Conservation (phyloP, 1,140 invertebrate genomes). For the Conopomorpha cramerella region DNA sequence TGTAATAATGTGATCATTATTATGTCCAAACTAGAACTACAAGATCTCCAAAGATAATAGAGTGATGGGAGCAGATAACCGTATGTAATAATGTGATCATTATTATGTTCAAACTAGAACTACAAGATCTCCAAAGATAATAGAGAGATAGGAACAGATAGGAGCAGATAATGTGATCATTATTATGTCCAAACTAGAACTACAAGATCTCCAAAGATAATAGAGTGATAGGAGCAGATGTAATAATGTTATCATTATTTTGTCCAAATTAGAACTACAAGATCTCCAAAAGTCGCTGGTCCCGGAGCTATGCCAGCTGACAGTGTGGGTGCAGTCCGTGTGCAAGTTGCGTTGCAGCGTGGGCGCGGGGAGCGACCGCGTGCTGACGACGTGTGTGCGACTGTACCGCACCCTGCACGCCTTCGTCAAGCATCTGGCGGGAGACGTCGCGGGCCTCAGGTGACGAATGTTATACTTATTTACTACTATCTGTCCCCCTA, state of each 20-base stretch:
- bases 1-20: background rate
- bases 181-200: constrained; percentile 14
- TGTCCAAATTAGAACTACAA: constrained; percentile 18
- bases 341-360: constrained; percentile 15
- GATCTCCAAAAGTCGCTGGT: constrained; percentile 22
- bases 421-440: constrained; percentile 14
- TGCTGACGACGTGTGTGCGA: constrained; percentile 12
- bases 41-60: constrained; percentile 15
- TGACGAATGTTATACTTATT: constrained; percentile 7
- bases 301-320: constrained; percentile 21
- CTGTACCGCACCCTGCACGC: constrained; percentile 21
- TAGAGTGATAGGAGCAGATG: background rate
- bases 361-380: constrained; percentile 18
- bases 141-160: background rate
- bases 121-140: constrained; percentile 17
- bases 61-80: background rate
- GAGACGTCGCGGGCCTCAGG: constrained; percentile 6
- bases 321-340: constrained; percentile 7
- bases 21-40: constrained; percentile 16
- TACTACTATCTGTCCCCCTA: too few relatives aligned
- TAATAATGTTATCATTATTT: background rate
- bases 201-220: constrained; percentile 17
- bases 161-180: background rate
- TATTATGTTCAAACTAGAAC: constrained; percentile 14
- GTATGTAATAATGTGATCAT: background rate